Evolutionary conservation across 1,140 invertebrate genomes (phyloP).

Genomic region (Archivesica marissinica): DNA sequence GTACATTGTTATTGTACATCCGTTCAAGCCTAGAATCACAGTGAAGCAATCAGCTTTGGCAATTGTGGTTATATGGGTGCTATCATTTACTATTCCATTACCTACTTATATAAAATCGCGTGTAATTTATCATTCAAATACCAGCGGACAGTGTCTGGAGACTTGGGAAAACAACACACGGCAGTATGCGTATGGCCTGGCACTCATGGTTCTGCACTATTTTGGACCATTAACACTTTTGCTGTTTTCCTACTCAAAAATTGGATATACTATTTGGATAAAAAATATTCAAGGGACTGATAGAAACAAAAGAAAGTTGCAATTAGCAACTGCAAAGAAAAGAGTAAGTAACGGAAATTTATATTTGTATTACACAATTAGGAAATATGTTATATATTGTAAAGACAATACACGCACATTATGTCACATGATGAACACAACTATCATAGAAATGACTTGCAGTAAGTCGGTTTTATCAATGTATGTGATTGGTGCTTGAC

Average conservation of each 20-base stretch:
- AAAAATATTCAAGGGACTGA: slow-evolving; percentile 93
- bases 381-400: too few species aligned
- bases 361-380: too few species aligned
- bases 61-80: slow-evolving; percentile 90
- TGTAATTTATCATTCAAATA: slow-evolving; percentile 68
- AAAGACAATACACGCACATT: too few species aligned
- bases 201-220: slow-evolving; percentile 93
- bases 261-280: slow-evolving; percentile 94
- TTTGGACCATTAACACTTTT: slow-evolving; percentile 91
- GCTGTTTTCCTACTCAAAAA: slow-evolving; percentile 93
- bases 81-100: slow-evolving; percentile 91
- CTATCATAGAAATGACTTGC: too few species aligned
- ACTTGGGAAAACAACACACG: slow-evolving; percentile 65
- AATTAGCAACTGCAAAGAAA: slow-evolving; percentile 93
- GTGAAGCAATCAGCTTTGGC: slow-evolving; percentile 88
- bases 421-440: too few species aligned
- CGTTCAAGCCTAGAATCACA: slow-evolving; percentile 90
- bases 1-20: slow-evolving; percentile 96
- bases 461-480: too few species aligned
- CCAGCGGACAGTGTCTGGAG: slow-evolving; percentile 71
- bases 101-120: slow-evolving; percentile 89
- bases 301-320: slow-evolving; percentile 90
- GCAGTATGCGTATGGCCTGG: slow-evolving; percentile 88
- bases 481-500: too few species aligned
- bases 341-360: slow-evolving; percentile 88